Evolutionary conservation across 2,113 vertebrate genomes (phyloP).

Genomic region (Mobula birostris): DNA sequence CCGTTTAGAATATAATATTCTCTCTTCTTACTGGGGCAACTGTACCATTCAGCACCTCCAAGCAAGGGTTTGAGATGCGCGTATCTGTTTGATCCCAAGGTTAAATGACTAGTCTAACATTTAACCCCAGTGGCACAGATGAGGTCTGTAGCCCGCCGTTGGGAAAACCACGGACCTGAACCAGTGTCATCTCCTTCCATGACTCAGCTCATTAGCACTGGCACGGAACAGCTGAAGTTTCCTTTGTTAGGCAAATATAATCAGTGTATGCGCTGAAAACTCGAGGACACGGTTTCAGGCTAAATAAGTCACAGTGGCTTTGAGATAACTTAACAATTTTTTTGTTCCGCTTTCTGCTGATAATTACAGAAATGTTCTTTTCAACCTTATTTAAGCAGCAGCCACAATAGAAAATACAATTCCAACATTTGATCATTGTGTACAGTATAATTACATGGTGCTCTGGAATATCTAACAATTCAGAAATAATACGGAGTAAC

Average conservation of each 20-base stretch:
- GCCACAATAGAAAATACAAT: neutral
- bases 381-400: neutral
- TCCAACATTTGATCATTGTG: neutral
- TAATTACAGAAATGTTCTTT: neutral
- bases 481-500: neutral
- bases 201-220: neutral
- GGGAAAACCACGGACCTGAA: neutral
- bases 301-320: neutral
- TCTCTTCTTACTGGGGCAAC: neutral
- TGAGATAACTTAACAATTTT: neutral
- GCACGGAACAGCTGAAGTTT: neutral
- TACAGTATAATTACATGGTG: neutral
- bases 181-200: neutral
- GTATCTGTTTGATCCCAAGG: neutral
- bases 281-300: neutral
- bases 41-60: neutral
- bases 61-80: neutral
- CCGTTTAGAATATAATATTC: neutral
- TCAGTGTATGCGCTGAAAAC: neutral
- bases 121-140: neutral
- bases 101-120: neutral
- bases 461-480: neutral
- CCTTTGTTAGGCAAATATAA: conserved; percentile 23
- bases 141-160: neutral
- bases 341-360: neutral